phyloP scores from a whole-genome alignment of 1,140 invertebrate genomes.

The Eupeodes corollae region DNA sequence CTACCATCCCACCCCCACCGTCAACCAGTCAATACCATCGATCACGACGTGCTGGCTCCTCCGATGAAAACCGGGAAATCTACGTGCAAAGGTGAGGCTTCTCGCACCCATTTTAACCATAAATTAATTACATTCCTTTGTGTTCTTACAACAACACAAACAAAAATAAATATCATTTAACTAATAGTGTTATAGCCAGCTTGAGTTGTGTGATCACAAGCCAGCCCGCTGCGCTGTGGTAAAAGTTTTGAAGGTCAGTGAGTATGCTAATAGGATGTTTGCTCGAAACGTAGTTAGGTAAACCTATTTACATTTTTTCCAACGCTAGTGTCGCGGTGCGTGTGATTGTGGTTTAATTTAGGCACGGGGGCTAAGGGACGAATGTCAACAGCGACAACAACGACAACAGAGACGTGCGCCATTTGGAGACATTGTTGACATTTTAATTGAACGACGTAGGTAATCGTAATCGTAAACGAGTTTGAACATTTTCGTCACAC shows the following conservation, averaged over 20 bases:
- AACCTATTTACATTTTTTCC: too few species aligned
- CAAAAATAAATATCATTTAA: too few species aligned
- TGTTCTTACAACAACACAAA: too few species aligned
- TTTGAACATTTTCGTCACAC: background rate
- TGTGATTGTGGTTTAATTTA: too few species aligned
- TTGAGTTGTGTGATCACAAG: too few species aligned
- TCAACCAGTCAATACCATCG: constrained; percentile 4
- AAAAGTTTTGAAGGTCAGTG: too few species aligned
- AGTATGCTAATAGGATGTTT: too few species aligned
- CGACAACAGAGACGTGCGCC: background rate
- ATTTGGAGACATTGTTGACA: background rate
- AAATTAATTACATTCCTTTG: background rate
- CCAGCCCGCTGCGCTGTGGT: too few species aligned
- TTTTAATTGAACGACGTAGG: background rate
- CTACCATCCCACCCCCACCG: background rate
- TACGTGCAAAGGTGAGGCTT: background rate
- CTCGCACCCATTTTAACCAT: background rate
- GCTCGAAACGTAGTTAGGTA: too few species aligned
- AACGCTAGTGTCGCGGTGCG: too few species aligned
- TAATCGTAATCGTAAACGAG: background rate
- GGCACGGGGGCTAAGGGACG: background rate
- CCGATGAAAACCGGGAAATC: background rate
- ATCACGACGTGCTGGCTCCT: constrained; percentile 3
- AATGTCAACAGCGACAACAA: background rate
- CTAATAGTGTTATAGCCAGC: too few species aligned